Evolutionary conservation across 2,113 vertebrate genomes (phyloP).

Genomic region (Tympanuchus pallidicinctus): DNA sequence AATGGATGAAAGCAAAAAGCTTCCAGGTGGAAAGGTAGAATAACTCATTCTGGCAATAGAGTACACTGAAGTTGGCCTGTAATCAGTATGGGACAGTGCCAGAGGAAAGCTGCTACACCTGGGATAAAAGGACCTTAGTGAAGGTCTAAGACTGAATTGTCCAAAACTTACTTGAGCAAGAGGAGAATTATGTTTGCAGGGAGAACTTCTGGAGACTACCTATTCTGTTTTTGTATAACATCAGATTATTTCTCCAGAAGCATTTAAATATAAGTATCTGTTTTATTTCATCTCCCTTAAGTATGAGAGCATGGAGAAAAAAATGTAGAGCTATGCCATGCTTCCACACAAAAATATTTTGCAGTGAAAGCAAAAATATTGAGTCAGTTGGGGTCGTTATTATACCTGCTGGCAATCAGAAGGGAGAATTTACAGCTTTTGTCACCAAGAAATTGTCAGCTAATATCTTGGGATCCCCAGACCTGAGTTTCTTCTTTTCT

Average conservation of each 20-base stretch:
- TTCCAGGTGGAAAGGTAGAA: slow-evolving; percentile 24
- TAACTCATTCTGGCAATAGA: slow-evolving; percentile 2
- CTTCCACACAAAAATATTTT: background rate
- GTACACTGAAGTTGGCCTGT: background rate
- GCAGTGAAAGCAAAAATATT: background rate
- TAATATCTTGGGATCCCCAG: background rate
- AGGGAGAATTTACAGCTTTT: background rate
- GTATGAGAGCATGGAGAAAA: background rate
- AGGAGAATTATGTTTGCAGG: background rate
- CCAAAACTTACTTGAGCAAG: background rate
- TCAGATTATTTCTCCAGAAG: background rate
- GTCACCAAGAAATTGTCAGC: background rate
- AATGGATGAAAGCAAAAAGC: background rate
- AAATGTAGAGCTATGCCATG: background rate
- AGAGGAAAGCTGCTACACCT: slow-evolving; percentile 9
- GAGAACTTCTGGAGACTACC: background rate
- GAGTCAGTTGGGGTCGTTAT: background rate
- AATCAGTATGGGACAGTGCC: background rate
- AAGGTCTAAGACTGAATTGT: background rate
- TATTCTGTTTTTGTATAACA: background rate
- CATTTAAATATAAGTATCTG: background rate
- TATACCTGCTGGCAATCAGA: background rate
- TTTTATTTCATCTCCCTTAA: fast-evolving
- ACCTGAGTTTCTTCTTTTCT: fast-evolving
- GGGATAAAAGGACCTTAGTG: background rate